These are phyloP conservation scores for Stomatorhinus walkeri DNA, from an alignment of 2,797 vertebrate genomes.

Conservation along the genomic window DNA sequence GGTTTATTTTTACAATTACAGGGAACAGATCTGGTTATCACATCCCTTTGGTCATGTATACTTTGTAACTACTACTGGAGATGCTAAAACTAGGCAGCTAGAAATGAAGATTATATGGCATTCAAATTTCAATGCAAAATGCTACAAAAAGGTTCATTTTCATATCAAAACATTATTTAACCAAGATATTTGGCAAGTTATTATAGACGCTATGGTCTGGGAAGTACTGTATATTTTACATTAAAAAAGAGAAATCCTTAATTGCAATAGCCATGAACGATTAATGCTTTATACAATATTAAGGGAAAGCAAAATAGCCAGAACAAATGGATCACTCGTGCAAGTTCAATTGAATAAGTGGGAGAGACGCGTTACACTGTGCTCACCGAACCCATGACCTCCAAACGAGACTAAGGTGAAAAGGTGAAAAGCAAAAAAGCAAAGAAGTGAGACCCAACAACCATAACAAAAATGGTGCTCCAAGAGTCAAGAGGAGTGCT, in stretches of 20 bases:
- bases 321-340: slow-evolving; percentile 45
- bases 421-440: slow-evolving; percentile 69
- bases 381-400: slow-evolving; percentile 96
- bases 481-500: slow-evolving; percentile 31
- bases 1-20: neutral
- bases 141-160: neutral
- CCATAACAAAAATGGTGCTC: slow-evolving; percentile 61
- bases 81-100: neutral
- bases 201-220: neutral
- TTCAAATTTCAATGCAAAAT: neutral
- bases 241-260: neutral
- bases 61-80: neutral
- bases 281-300: neutral
- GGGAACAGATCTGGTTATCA: neutral
- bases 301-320: neutral
- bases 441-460: slow-evolving; percentile 63
- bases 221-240: neutral
- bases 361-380: slow-evolving; percentile 36
- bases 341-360: slow-evolving; percentile 38
- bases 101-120: neutral
- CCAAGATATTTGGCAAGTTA: neutral
- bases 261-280: neutral
- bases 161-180: neutral
- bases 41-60: neutral
- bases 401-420: slow-evolving; percentile 84